These are phyloP conservation scores for Epsilonema sp. DNA, from an alignment of 2,888 invertebrate species.

Conservation along the genomic window DNA sequence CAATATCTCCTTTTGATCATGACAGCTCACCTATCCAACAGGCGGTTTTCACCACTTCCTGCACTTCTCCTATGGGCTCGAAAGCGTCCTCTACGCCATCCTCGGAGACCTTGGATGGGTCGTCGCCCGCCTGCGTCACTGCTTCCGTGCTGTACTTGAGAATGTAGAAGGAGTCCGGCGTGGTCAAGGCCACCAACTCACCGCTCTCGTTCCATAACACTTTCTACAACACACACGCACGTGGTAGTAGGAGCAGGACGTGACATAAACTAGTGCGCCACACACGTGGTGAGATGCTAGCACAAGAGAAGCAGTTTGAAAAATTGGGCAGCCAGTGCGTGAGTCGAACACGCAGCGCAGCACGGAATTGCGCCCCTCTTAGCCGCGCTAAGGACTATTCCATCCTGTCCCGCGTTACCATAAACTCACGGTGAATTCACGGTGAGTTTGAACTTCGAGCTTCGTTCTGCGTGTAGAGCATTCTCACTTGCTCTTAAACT, in stretches of 20 bases:
- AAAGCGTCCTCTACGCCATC: conserved; percentile 91
- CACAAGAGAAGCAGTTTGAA: no score
- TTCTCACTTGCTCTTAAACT: no score
- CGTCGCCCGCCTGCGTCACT: conserved; percentile 54
- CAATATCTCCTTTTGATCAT: no score
- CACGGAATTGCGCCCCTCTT: conserved; percentile 46
- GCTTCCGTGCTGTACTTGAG: conserved; percentile 64
- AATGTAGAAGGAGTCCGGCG: conserved; percentile 80
- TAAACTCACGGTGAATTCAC: no score
- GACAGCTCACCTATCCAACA: neutral
- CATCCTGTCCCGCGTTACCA: no score
- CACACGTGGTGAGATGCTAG: neutral
- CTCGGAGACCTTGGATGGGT: conserved; percentile 43
- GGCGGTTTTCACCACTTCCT: neutral
- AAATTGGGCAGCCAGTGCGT: no score
- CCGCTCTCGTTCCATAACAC: conserved; percentile 93
- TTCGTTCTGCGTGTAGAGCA: no score
- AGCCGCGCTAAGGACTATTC: no score
- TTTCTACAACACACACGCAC: no score
- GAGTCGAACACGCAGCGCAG: no score
- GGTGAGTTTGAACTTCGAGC: no score
- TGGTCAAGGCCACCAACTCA: conserved; percentile 73
- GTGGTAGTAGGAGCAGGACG: neutral
- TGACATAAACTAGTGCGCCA: no score
- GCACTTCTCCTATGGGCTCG: conserved; percentile 37